Base-by-base conservation (phyloP, 2,113 vertebrate genomes). In the Arvicanthis niloticus region DNA sequence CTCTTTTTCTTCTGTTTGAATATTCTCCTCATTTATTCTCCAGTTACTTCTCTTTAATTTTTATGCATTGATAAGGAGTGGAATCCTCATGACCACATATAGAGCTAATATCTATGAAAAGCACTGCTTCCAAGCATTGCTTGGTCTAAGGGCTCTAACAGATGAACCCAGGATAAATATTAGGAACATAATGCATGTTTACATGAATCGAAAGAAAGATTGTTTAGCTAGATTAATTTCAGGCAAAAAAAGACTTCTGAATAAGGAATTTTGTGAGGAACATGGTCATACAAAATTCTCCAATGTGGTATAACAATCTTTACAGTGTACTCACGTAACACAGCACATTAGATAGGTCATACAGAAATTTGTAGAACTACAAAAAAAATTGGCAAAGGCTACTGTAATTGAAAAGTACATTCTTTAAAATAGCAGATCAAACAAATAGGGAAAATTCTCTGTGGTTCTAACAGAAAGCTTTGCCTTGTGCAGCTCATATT, bases 401-500 rank as follows among this genome's bases (percentile, higher is more conserved):
- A 17, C 45, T 53, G 1, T 24, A 60, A 89, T 1, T 60, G 1
- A 10, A 89, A 31, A 82, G 17, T 81, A 22, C 42, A 62, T 40
- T 67, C 77, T 42, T 67, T 72, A 60, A 7, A 37, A 10, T 86
- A 19, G 17, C 13, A 51, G 31, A 77, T 42, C 21, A 22, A 82
- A 26, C 29, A 77, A n/a, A 15, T 5, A 70, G 10, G 16, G 3
- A 4, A 40, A 22, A 37, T 13, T 17, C 21, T 51, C 34, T 53
- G 2, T 42, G 37, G 2, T 26, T 88, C 60, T 7, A 22, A 1
- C 62, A 2, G 60, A 58, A 76, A 26, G 13, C 0, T 0, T 9
- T 11, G 24, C n/a, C 21, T 4, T 77, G 2, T n/a, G 7, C 10
- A 88, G 19, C 37, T 81, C 51, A 0, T 5, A 48, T 93, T 77